phyloP scores from a whole-genome alignment of 2,888 invertebrate genomes.

The Cantharis rustica region DNA sequence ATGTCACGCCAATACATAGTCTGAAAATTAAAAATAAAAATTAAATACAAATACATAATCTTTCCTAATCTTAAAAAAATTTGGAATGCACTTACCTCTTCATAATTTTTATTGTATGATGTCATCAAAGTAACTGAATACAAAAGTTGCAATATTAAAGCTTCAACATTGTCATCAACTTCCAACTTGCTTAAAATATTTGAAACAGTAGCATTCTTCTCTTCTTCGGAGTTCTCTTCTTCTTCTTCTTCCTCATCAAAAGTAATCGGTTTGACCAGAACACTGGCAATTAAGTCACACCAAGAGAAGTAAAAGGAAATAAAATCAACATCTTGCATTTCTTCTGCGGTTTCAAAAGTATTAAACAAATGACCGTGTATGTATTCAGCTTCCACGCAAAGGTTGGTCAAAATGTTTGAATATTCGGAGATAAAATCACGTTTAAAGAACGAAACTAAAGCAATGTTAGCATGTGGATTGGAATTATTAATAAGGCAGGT shows the following conservation, averaged over 20 bases:
- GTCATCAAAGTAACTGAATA: constrained; percentile 50
- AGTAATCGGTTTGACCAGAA: constrained; percentile 37
- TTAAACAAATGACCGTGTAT: constrained; percentile 42
- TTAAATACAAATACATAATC: neutral
- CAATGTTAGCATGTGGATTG: constrained; percentile 37
- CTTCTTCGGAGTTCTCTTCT: constrained; percentile 38
- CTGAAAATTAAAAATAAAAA: constrained; percentile 42
- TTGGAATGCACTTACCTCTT: constrained; percentile 49
- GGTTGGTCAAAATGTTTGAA: constrained; percentile 25
- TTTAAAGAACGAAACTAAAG: constrained; percentile 41
- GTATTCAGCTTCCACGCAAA: constrained; percentile 44
- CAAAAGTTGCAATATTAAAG: constrained; percentile 48
- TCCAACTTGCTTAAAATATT: constrained; percentile 32
- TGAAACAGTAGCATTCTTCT: constrained; percentile 36
- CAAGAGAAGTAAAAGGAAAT: constrained; percentile 47
- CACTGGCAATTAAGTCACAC: constrained; percentile 42
- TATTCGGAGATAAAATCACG: constrained; percentile 36
- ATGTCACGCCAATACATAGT: constrained; percentile 49
- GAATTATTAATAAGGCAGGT: constrained; percentile 39
- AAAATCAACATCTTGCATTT: constrained; percentile 29
- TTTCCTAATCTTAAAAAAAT: too few relatives aligned
- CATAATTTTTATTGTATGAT: constrained; percentile 53
- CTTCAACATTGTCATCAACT: constrained; percentile 42
- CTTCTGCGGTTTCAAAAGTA: constrained; percentile 26
- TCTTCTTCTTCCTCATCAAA: constrained; percentile 3